phyloP scores from a whole-genome alignment of 2,797 vertebrate species.

The Salarias fasciatus region DNA sequence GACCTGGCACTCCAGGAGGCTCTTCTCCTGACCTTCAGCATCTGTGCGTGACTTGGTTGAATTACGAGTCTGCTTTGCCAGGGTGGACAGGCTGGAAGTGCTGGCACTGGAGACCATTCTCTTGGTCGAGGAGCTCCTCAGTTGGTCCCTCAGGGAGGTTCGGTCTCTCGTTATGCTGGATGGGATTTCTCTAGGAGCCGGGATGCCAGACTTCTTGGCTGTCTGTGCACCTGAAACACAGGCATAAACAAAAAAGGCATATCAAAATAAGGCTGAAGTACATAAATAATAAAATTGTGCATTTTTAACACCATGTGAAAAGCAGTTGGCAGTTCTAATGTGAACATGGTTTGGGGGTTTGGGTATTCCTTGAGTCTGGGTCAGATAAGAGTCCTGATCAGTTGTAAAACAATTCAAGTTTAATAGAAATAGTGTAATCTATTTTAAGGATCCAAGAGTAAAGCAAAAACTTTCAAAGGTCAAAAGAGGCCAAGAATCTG shows the following conservation, averaged over 20 bases:
- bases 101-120: slow-evolving; percentile 90
- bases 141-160: slow-evolving; percentile 83
- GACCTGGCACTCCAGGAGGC: slow-evolving; percentile 90
- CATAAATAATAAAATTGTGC: neutral
- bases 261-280: neutral
- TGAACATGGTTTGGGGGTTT: too few relatives aligned
- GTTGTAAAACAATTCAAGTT: too few relatives aligned
- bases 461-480: too few relatives aligned
- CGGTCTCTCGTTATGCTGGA: slow-evolving; percentile 86
- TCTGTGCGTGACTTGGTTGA: slow-evolving; percentile 85
- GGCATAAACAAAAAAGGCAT: slow-evolving; percentile 11
- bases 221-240: slow-evolving; percentile 82
- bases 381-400: too few relatives aligned
- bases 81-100: slow-evolving; percentile 87
- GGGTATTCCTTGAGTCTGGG: too few relatives aligned
- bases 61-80: slow-evolving; percentile 87
- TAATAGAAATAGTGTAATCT: too few relatives aligned
- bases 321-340: neutral
- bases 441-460: too few relatives aligned
- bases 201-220: slow-evolving; percentile 93
- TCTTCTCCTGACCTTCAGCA: slow-evolving; percentile 83
- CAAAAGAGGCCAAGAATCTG: too few relatives aligned
- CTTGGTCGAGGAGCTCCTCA: slow-evolving; percentile 79
- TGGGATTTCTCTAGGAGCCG: slow-evolving; percentile 89
- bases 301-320: neutral